phyloP scores from a whole-genome alignment of 2,797 vertebrate genomes.

The Aphelocoma californica region DNA sequence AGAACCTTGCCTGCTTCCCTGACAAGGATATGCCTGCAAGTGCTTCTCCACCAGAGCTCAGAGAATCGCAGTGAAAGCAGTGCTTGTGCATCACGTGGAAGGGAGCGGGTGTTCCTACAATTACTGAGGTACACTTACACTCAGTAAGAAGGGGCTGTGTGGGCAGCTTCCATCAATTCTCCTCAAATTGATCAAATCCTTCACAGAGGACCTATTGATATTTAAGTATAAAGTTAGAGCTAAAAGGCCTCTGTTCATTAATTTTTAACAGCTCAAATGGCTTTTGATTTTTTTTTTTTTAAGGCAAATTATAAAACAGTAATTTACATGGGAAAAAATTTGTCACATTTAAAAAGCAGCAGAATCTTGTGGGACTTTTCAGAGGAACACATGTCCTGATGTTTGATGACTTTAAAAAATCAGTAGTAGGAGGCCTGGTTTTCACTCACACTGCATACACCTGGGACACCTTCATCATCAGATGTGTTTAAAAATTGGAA shows the following conservation, averaged over 20 bases:
- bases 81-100: not conserved
- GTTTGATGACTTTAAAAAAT: not conserved
- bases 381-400: not conserved
- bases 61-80: not conserved
- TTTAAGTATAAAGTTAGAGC: not conserved
- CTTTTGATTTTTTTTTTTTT: not conserved
- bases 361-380: not conserved
- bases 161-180: not conserved
- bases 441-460: not conserved
- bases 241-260: not conserved
- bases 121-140: not conserved
- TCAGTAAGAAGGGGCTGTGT: not conserved
- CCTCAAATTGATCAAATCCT: not conserved
- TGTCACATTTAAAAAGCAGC: not conserved
- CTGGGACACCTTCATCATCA: not conserved
- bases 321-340: not conserved
- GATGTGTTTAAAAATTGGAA: not conserved
- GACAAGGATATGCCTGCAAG: not conserved
- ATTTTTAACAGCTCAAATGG: slow-evolving; percentile 13
- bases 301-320: not conserved
- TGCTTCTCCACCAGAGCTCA: not conserved
- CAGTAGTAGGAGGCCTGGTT: not conserved
- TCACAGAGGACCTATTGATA: not conserved
- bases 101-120: accelerated
- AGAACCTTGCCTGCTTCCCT: not conserved